These are phyloP conservation scores for Drosophila prosaltans DNA, from an alignment of 1,140 invertebrate genomes.

Conservation along the genomic window DNA sequence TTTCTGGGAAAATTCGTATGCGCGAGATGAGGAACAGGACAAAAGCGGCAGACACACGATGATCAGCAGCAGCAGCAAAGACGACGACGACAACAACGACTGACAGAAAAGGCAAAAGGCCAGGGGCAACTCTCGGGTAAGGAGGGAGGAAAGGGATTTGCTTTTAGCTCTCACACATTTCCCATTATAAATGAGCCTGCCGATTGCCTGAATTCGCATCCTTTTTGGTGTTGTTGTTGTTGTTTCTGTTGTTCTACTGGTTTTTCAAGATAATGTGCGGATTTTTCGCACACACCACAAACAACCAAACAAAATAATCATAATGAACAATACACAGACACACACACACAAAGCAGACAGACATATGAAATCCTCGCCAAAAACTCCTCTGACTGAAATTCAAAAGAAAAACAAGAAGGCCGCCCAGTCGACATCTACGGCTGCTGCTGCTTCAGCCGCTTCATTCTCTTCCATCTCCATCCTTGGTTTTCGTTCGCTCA, in stretches of 20 bases:
- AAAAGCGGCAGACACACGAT: conserved; percentile 64
- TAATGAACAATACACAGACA: conserved; percentile 65
- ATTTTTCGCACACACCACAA: conserved; percentile 72
- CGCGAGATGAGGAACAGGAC: conserved; percentile 63
- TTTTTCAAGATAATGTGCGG: conserved; percentile 79
- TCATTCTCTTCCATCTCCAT: background rate
- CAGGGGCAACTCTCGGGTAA: conserved; percentile 27
- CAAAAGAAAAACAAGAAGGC: conserved; percentile 29
- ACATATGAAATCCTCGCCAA: conserved; percentile 12
- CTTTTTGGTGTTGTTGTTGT: conserved; percentile 46
- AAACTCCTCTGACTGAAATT: conserved; percentile 16
- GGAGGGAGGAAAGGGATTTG: conserved; percentile 69
- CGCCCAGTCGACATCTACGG: conserved; percentile 13
- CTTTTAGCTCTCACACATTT: conserved; percentile 47
- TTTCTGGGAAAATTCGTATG: conserved; percentile 81
- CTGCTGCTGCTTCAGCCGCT: background rate
- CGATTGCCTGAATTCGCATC: conserved; percentile 44
- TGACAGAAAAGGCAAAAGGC: conserved; percentile 42
- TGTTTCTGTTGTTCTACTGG: conserved; percentile 67
- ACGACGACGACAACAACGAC: conserved; percentile 33
- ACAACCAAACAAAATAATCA: conserved; percentile 73
- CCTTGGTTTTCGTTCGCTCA: background rate
- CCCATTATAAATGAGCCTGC: conserved; percentile 53
- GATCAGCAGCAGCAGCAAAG: conserved; percentile 41
- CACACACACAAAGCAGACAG: background rate